A percentile compares a stretch with the other conserved stretches of the same genome.
Conservation (phyloP, 2,888 invertebrate species). For the Gortyna flavago region DNA sequence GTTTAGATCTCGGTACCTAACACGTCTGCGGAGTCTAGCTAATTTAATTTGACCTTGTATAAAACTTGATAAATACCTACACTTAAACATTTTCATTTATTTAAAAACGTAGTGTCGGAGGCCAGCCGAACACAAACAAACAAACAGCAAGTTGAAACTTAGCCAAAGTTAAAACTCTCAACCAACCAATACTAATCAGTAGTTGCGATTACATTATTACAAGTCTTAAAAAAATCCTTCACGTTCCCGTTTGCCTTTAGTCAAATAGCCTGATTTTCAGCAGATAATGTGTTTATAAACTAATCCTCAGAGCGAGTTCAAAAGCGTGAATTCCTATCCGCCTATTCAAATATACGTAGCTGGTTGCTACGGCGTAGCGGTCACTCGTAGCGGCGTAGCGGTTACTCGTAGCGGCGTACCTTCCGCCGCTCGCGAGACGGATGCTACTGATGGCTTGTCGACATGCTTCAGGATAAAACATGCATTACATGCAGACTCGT, state of each 20-base stretch:
- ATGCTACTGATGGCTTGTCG: constrained; percentile 13
- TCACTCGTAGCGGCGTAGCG: constrained; percentile 41
- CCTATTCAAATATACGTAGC: constrained; percentile 17
- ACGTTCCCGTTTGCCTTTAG: background rate
- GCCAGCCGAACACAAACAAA: too few relatives aligned
- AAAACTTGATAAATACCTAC: background rate
- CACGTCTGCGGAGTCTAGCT: background rate
- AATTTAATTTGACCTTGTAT: background rate
- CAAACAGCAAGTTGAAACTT: background rate
- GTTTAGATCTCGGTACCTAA: background rate
- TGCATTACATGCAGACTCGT: constrained; percentile 15
- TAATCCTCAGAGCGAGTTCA: background rate
- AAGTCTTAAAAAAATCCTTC: background rate
- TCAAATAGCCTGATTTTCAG: background rate
- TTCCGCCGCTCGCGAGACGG: constrained; percentile 18
- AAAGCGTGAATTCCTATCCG: background rate
- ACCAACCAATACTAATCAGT: background rate
- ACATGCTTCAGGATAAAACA: constrained; percentile 19
- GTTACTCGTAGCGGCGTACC: constrained; percentile 40
- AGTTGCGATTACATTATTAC: background rate
- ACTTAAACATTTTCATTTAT: background rate
- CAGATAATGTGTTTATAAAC: background rate
- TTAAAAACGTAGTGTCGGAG: background rate
- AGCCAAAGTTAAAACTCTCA: background rate
- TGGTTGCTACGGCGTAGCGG: constrained; percentile 47